Evolutionary conservation across 2,888 invertebrate species (phyloP), one percentile per base, ranked within the genome.

Genomic region (Synanthedon formicaeformis): DNA sequence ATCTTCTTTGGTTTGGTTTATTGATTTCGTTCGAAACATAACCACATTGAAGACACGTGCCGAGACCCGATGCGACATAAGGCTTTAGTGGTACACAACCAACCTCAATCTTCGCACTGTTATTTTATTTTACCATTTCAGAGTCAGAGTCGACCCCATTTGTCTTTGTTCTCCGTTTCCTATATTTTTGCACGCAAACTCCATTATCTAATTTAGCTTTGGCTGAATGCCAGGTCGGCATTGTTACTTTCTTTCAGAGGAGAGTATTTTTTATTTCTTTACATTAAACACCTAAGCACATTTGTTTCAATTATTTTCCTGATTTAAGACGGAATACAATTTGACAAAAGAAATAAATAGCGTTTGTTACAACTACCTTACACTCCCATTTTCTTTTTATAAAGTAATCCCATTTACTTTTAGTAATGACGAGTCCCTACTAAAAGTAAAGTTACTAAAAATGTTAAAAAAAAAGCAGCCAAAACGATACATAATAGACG

Each of bases 141-240:
- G 77, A 80, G 75, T 77, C 78, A 79, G 71, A 81, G 78, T 74
- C 78, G 81, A 75, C 78, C 80, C 81, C 86, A 86, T 86, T 86
- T 85, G 85, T 86, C 86, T 86, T 85, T 87, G 86, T 87, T 87
- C 83, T 80, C 77, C 76, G 82, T 83, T 86, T 86, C 83, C 84
- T 87, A 86, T 87, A 85, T 86, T 87, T 87, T 87, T 85, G 86
- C 86, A 86, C 86, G 84, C 85, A 85, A 86, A 87, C 82, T 86
- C 86, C 86, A 87, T 87, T 87, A 87, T 86, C 85, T 87, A 87
- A 87, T 87, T 87, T 87, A 82, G 85, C 85, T 83, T 82, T 86
- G 86, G 85, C 83, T 77, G 79, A 81, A 81, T 82, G 85, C 86
- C 86, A 86, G 79, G 78, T 80, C 78, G 77, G 77, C 71, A 78